Evolutionary conservation across 2,113 vertebrate genomes (phyloP).

Genomic region (Pholis gunnellus): DNA sequence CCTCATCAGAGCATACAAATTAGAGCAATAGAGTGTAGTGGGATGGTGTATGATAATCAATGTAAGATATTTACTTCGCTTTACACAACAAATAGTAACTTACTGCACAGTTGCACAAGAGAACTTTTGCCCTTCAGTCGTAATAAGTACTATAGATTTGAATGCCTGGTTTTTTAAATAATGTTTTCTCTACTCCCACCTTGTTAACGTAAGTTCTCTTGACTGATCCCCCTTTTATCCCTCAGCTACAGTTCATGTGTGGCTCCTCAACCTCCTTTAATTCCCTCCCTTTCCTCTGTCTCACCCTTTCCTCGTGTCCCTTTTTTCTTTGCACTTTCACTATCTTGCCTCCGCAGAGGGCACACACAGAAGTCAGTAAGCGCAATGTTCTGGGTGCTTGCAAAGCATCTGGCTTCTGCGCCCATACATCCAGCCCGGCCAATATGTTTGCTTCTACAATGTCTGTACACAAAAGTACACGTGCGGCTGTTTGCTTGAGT

Average conservation of each 20-base stretch:
- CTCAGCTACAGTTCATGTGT: slow-evolving; percentile 56
- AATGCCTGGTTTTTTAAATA: slow-evolving; percentile 37
- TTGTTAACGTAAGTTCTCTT: slow-evolving; percentile 70
- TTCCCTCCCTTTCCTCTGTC: slow-evolving; percentile 54
- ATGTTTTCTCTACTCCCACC: slow-evolving; percentile 50
- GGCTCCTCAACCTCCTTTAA: slow-evolving; percentile 68
- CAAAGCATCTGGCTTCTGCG: slow-evolving; percentile 79
- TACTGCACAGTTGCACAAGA: background rate
- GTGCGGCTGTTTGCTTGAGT: slow-evolving; percentile 83
- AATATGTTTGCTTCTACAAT: slow-evolving; percentile 87
- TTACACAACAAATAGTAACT: slow-evolving; percentile 4
- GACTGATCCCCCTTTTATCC: slow-evolving; percentile 69
- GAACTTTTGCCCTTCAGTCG: slow-evolving; percentile 3
- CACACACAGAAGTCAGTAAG: slow-evolving; percentile 72
- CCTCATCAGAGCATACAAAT: background rate
- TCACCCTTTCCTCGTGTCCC: slow-evolving; percentile 41
- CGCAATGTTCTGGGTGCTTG: slow-evolving; percentile 78
- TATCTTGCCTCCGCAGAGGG: slow-evolving; percentile 84
- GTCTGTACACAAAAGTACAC: slow-evolving; percentile 82
- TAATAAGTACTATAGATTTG: slow-evolving; percentile 12
- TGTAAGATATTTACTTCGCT: background rate
- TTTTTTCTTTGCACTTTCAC: slow-evolving; percentile 81
- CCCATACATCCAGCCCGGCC: slow-evolving; percentile 76
- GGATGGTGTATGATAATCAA: background rate
- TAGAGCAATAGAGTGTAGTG: background rate